Conservation (phyloP, 2,888 invertebrate species). For the Kryphioiulus occultus region DNA sequence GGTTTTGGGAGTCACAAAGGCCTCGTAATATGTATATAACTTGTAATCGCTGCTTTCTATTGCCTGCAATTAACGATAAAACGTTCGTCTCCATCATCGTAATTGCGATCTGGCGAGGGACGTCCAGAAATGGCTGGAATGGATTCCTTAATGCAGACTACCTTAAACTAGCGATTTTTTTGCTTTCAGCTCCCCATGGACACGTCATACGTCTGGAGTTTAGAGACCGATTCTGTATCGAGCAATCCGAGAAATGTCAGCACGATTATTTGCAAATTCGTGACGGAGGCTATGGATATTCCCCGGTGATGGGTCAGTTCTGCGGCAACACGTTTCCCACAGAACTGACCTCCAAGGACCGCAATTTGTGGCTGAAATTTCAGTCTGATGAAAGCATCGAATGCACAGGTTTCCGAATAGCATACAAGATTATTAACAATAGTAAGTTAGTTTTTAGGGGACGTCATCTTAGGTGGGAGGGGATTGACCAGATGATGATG, state of each 20-base stretch:
- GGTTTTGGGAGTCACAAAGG: conserved; percentile 13
- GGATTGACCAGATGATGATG: too few species aligned
- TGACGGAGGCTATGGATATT: conserved; percentile 79
- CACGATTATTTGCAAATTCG: conserved; percentile 84
- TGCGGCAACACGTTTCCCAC: conserved; percentile 78
- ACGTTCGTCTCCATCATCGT: conserved; percentile 1
- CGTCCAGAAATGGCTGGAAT: background rate
- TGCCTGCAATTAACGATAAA: conserved; percentile 17
- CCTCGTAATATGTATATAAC: conserved; percentile 23
- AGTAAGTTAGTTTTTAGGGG: conserved; percentile 46
- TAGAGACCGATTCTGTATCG: conserved; percentile 77
- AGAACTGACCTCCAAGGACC: conserved; percentile 74
- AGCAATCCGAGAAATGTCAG: conserved; percentile 73
- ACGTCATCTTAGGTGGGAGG: too few species aligned
- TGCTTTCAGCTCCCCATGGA: conserved; percentile 62
- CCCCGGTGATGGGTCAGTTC: conserved; percentile 69
- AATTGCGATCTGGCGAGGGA: background rate
- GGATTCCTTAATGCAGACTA: too few species aligned
- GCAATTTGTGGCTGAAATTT: conserved; percentile 81
- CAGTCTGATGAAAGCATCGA: conserved; percentile 82
- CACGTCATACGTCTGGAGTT: conserved; percentile 75
- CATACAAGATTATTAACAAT: conserved; percentile 68
- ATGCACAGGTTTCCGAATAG: conserved; percentile 78
- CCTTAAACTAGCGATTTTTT: conserved; percentile 22
- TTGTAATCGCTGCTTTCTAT: conserved; percentile 9